Percentiles rank a stretch among this genome's conserved stretches.
phyloP scores from a whole-genome alignment of 2,888 invertebrate species.

The Myopa testacea region DNA sequence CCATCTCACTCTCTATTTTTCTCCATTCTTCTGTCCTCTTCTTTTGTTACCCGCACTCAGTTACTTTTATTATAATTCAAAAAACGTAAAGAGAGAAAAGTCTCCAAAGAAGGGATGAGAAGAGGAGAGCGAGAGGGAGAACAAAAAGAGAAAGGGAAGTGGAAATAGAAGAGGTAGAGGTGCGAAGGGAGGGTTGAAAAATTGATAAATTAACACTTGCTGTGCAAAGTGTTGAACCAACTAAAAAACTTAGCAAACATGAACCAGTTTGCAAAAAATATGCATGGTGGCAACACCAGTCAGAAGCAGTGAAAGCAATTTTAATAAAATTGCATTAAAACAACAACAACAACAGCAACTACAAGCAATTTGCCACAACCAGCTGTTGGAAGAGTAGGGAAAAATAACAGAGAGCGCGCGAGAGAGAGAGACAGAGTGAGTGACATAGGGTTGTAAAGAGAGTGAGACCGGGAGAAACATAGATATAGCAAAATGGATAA shows the following conservation, averaged over 20 bases:
- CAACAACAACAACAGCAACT: no score
- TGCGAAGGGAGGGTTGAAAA: neutral
- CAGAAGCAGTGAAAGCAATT: neutral
- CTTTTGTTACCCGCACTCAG: no score
- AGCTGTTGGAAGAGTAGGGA: neutral
- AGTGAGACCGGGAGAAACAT: neutral
- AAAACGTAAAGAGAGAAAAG: neutral
- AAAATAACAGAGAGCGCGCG: no score
- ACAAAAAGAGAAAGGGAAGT: neutral
- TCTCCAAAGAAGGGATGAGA: neutral
- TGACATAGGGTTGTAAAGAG: neutral
- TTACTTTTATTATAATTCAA: no score
- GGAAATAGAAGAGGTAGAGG: neutral
- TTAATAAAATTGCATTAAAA: neutral
- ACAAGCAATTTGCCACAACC: neutral
- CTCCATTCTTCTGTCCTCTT: no score
- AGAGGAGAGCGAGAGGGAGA: neutral
- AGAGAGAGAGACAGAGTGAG: no score
- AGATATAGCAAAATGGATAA: neutral
- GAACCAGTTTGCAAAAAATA: neutral
- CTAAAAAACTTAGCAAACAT: neutral
- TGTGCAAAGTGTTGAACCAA: neutral
- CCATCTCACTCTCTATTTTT: no score
- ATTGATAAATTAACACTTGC: conserved; percentile 36
- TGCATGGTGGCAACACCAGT: neutral